phyloP scores from a whole-genome alignment of 92 coral and sea anemone species.

The Nematostella vectensis region DNA sequence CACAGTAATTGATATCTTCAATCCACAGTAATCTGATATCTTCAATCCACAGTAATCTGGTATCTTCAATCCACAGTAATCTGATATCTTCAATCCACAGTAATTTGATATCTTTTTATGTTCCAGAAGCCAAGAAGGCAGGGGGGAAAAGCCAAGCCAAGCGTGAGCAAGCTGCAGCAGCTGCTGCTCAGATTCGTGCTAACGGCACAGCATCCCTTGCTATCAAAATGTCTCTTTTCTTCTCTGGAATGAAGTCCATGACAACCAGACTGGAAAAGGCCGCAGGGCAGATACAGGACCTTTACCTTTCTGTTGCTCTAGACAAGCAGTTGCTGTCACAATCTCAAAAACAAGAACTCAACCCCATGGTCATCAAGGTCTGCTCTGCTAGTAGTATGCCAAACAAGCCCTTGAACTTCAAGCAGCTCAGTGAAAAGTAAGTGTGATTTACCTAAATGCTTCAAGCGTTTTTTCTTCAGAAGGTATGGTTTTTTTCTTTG shows the following conservation, averaged over 20 bases:
- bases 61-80: too few species aligned
- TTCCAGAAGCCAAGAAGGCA: constrained; percentile 8
- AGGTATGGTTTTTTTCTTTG: not conserved
- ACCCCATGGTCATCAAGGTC: constrained; percentile 90
- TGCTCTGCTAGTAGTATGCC: constrained; percentile 78
- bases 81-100: too few species aligned
- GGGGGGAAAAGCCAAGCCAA: constrained; percentile 4
- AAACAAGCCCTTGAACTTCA: constrained; percentile 57
- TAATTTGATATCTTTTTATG: not conserved
- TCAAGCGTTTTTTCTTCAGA: not conserved
- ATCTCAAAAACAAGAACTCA: constrained; percentile 55
- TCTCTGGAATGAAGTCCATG: constrained; percentile 58
- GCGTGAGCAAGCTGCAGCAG: constrained; percentile 25
- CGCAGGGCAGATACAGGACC: constrained; percentile 66
- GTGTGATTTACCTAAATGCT: constrained; percentile 3
- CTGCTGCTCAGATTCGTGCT: constrained; percentile 50
- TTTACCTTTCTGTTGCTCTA: constrained; percentile 62
- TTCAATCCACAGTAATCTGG: too few species aligned
- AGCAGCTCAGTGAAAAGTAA: constrained; percentile 71
- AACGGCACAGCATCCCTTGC: constrained; percentile 67
- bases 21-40: too few species aligned
- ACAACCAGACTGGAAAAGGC: constrained; percentile 58
- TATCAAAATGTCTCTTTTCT: constrained; percentile 59
- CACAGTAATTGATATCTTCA: too few species aligned
- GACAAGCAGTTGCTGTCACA: constrained; percentile 70